Evolutionary conservation across 1,140 invertebrate species (phyloP).

Genomic region (Brachionus asplanchnoidis): DNA sequence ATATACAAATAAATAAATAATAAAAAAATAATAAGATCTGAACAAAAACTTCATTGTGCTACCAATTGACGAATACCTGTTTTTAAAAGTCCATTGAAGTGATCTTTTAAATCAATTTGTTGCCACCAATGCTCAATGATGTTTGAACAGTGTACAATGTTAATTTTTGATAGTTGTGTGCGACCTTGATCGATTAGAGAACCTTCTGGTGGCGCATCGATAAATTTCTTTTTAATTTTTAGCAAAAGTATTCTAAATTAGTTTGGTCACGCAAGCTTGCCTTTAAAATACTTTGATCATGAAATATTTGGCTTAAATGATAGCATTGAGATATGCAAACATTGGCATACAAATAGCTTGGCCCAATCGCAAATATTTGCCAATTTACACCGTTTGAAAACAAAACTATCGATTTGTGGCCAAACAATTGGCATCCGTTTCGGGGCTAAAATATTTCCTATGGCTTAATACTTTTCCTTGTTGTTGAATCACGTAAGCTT

Average conservation of each 20-base stretch:
- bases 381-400: neutral
- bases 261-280: constrained; percentile 5
- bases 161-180: neutral
- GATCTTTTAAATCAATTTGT: no score
- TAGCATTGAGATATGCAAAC: neutral
- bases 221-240: neutral
- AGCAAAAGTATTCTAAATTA: constrained; percentile 18
- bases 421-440: neutral
- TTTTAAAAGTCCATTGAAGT: no score
- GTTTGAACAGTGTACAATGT: neutral
- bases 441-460: neutral
- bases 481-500: neutral
- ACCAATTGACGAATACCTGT: no score
- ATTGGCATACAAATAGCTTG: neutral
- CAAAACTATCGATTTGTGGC: neutral
- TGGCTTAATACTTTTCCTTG: neutral
- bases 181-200: neutral
- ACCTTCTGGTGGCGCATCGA: neutral
- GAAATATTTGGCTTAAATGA: neutral
- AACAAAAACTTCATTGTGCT: no score
- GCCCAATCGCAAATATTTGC: neutral
- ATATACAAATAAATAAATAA: no score
- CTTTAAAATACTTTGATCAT: constrained; percentile 8
- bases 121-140: no score
- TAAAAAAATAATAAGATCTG: no score